These are phyloP conservation scores for Tetragnatha versicolor DNA, from an alignment of 1,140 invertebrate genomes.

Conservation along the genomic window DNA sequence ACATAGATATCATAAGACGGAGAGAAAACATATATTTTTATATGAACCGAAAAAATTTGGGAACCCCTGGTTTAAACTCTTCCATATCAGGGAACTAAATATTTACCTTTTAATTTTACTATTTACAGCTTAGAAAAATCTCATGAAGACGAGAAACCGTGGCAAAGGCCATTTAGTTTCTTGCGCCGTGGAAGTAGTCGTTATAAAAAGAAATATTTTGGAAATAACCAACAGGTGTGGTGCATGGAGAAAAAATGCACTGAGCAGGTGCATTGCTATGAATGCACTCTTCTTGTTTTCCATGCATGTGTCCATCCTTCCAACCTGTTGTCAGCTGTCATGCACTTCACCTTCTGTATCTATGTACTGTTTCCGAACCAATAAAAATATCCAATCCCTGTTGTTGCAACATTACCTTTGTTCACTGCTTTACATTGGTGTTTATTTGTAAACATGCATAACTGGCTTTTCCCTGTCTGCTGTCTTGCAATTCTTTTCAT, in stretches of 20 bases:
- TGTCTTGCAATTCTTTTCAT: conserved; percentile 20
- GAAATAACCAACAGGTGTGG: conserved; percentile 54
- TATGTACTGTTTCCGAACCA: conserved; percentile 15
- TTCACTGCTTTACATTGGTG: conserved; percentile 23
- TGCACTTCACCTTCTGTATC: conserved; percentile 37
- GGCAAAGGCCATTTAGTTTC: conserved; percentile 56
- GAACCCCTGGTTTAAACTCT: no score
- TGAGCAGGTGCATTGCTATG: conserved; percentile 14
- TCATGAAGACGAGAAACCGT: conserved; percentile 37
- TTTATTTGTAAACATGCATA: conserved; percentile 10
- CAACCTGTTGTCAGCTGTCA: conserved; percentile 7
- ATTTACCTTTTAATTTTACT: no score
- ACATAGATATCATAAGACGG: background rate
- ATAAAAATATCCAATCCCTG: conserved; percentile 20
- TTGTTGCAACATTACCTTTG: conserved; percentile 48
- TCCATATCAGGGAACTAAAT: no score
- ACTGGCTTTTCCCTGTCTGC: conserved; percentile 10
- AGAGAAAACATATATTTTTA: background rate
- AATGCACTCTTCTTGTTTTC: conserved; percentile 25
- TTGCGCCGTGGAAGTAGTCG: conserved; percentile 56
- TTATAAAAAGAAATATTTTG: conserved; percentile 44
- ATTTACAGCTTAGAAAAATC: conserved; percentile 50
- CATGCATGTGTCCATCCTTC: conserved; percentile 48
- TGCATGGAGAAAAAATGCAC: background rate
- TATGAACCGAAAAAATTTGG: no score